phyloP scores from a whole-genome alignment of 2,797 vertebrate species.

The Picus viridis region DNA sequence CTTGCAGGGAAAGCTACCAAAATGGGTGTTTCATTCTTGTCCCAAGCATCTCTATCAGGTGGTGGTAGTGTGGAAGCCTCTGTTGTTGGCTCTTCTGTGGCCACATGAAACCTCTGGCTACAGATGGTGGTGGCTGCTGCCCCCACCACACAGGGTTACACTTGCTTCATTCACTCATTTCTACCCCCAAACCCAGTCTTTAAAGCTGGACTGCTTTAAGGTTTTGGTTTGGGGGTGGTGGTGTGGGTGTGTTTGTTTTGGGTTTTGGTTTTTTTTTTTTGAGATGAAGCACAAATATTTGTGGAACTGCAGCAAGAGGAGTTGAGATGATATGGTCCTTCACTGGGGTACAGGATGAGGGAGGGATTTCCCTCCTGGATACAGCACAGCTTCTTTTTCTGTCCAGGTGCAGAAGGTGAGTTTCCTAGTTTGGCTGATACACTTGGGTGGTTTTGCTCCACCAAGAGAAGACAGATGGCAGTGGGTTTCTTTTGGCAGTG shows the following conservation, averaged over 20 bases:
- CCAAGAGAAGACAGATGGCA: not conserved
- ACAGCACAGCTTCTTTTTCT: rapidly evolving
- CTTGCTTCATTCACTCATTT: not conserved
- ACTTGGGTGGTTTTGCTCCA: not conserved
- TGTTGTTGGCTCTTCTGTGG: not conserved
- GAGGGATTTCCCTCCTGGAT: not conserved
- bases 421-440: not conserved
- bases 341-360: rapidly evolving
- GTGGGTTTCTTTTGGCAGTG: not conserved
- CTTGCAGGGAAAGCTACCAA: not conserved
- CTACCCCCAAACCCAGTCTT: not conserved
- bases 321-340: not conserved
- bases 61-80: not conserved
- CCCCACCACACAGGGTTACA: rapidly evolving
- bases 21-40: rapidly evolving
- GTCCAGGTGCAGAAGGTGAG: not conserved
- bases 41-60: not conserved
- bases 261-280: not conserved
- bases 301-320: not conserved
- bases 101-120: not conserved
- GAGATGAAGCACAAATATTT: not conserved
- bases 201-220: not conserved
- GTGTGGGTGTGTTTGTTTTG: not conserved
- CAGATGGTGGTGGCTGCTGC: not conserved
- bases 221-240: too few relatives aligned